These are phyloP conservation scores for Latheticus oryzae DNA, from an alignment of 2,888 invertebrate species.

Conservation along the genomic window DNA sequence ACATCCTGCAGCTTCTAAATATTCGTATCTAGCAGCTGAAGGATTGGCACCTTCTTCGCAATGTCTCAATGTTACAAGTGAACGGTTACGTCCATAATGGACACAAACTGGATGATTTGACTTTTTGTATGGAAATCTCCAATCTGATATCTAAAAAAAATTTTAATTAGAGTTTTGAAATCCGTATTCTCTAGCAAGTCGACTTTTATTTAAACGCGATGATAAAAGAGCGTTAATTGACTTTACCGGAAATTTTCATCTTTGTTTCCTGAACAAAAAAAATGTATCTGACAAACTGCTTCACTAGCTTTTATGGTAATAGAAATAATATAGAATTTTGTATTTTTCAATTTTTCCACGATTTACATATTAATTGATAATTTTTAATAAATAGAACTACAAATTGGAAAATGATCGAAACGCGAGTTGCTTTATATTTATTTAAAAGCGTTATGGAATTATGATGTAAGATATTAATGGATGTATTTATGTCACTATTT, in stretches of 20 bases:
- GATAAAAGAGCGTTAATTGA: conserved; percentile 14
- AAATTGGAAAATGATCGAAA: too few species aligned
- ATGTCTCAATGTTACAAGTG: conserved; percentile 74
- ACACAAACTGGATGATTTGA: conserved; percentile 89
- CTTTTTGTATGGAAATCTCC: conserved; percentile 89
- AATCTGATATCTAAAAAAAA: conserved; percentile 78
- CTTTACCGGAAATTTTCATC: conserved; percentile 6
- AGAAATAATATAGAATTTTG: too few species aligned
- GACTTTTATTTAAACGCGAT: conserved; percentile 4
- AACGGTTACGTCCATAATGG: conserved; percentile 76
- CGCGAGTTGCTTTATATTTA: too few species aligned
- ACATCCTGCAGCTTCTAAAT: conserved; percentile 82
- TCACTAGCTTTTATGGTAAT: too few species aligned
- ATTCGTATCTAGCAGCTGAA: conserved; percentile 76
- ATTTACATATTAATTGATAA: too few species aligned
- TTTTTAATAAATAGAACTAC: too few species aligned
- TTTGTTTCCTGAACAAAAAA: conserved; percentile 1
- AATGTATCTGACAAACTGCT: background rate
- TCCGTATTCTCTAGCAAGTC: conserved; percentile 12
- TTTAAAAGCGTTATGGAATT: too few species aligned
- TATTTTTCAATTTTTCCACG: too few species aligned
- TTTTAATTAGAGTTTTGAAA: too few species aligned
- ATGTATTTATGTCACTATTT: conserved; percentile 15
- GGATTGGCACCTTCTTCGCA: conserved; percentile 81
- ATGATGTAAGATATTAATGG: too few species aligned